A percentile compares a stretch with the other conserved stretches of the same genome.
These are phyloP conservation scores for Microchrysa polita DNA, from an alignment of 2,888 invertebrate genomes.

Conservation along the genomic window DNA sequence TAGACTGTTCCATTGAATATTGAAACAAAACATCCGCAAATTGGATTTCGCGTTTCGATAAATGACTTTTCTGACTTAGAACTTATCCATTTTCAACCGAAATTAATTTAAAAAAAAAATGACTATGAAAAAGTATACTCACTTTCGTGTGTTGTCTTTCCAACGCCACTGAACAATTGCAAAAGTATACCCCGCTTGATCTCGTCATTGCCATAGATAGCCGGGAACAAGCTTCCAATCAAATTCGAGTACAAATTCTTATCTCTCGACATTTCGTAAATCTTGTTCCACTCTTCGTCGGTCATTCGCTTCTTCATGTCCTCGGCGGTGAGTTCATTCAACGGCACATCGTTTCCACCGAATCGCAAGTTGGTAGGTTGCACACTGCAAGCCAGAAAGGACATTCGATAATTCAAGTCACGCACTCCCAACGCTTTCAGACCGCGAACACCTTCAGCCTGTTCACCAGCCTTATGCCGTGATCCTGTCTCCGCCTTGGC, in stretches of 20 bases:
- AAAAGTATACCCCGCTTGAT: slow-evolving; percentile 91
- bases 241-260: slow-evolving; percentile 89
- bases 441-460: slow-evolving; percentile 88
- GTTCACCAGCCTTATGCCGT: slow-evolving; percentile 75
- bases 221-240: slow-evolving; percentile 91
- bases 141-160: slow-evolving; percentile 90
- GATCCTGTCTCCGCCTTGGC: slow-evolving; percentile 84
- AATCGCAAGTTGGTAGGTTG: slow-evolving; percentile 87
- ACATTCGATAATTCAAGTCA: slow-evolving; percentile 84
- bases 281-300: slow-evolving; percentile 91
- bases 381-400: slow-evolving; percentile 94
- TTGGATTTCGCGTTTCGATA: too few relatives aligned
- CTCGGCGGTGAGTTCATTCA: slow-evolving; percentile 91
- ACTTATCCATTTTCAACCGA: not conserved
- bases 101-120: not conserved
- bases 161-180: slow-evolving; percentile 97
- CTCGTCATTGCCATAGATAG: slow-evolving; percentile 96
- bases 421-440: slow-evolving; percentile 83
- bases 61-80: not conserved
- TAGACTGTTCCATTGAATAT: too few relatives aligned
- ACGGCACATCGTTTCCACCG: slow-evolving; percentile 83
- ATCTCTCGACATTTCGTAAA: slow-evolving; percentile 97
- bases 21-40: too few relatives aligned
- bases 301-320: slow-evolving; percentile 95
- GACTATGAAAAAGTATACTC: slow-evolving; percentile 52